A percentile compares a stretch with the other conserved stretches of the same genome.
Conservation (phyloP, 2,797 vertebrate species). For the Tokudaia muenninki region DNA sequence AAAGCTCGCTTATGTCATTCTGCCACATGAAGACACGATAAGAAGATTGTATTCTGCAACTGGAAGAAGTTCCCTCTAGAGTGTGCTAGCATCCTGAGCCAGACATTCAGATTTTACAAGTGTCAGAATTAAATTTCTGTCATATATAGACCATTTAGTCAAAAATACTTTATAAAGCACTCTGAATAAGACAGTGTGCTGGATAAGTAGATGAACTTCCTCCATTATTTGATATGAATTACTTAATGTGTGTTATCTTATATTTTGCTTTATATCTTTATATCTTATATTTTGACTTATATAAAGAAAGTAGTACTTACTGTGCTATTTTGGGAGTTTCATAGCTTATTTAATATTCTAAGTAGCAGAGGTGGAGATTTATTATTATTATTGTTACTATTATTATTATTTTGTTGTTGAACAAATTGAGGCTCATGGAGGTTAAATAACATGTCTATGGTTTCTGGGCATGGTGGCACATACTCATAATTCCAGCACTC, state of each 20-base stretch:
- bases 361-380: background rate
- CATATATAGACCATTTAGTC: background rate
- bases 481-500: background rate
- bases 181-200: background rate
- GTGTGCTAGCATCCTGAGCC: background rate
- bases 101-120: background rate
- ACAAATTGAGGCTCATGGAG: background rate
- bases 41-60: background rate
- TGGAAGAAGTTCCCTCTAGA: background rate
- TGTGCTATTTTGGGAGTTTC: background rate
- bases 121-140: background rate
- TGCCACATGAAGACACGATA: background rate
- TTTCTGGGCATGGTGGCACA: background rate
- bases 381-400: background rate
- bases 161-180: background rate
- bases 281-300: constrained; percentile 18
- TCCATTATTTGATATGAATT: constrained; percentile 31
- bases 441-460: background rate
- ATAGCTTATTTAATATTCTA: background rate
- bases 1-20: background rate
- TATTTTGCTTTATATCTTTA: no score
- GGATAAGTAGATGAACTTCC: background rate
- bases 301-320: background rate
- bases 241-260: background rate
- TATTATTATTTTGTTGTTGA: background rate